Base-by-base conservation (phyloP, 1,140 invertebrate species). In the Trichogramma pretiosum region DNA sequence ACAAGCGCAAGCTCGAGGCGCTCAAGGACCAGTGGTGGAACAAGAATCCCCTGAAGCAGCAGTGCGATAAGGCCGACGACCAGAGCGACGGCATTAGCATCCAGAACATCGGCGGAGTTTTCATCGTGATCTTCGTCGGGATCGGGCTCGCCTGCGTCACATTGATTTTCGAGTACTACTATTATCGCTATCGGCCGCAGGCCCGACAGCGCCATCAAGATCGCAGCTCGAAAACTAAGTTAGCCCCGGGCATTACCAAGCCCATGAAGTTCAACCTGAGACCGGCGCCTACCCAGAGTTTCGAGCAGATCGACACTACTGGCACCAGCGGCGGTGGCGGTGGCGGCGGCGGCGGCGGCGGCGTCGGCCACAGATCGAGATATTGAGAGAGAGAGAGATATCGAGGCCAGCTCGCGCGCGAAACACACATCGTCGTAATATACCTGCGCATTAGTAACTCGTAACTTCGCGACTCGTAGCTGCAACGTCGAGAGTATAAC, bases 1-100 rank as follows among this genome's bases (percentile, higher is more conserved):
- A 98, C 69, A 87, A 93, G 57, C 77, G 94, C 2, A 82, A 85
- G 65, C 63, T 98, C 54, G 94, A 98, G 72, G 86, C 88, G 50
- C 64, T 98, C 1, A 98, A 97, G 72, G 90, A 95, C 58, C 84
- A 80, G 55, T 98, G 94, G 93, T 98, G 94, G 94, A 89, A 84
- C 53, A 80, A 86, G 46, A 93, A 96, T 62, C 79, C 83, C 0
- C 74, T 81, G 1, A 80, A 79, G 30, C 79, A 81, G 56, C 75
- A 81, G 19, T 98, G 95, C 65, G 86, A 92, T 32, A 85, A 89
- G 57, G 77, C 85, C 34, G 89, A 93, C 46, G 87, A 94, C 63
- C 89, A 96, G 65, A 90, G 85, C 13, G 93, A 95, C 57, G 93
- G 94, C 28, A 98, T 98, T 58, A 93, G 89, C 47, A 96, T 98